Base-by-base conservation (phyloP, 2,888 invertebrate species). In the Chorisops tibialis region DNA sequence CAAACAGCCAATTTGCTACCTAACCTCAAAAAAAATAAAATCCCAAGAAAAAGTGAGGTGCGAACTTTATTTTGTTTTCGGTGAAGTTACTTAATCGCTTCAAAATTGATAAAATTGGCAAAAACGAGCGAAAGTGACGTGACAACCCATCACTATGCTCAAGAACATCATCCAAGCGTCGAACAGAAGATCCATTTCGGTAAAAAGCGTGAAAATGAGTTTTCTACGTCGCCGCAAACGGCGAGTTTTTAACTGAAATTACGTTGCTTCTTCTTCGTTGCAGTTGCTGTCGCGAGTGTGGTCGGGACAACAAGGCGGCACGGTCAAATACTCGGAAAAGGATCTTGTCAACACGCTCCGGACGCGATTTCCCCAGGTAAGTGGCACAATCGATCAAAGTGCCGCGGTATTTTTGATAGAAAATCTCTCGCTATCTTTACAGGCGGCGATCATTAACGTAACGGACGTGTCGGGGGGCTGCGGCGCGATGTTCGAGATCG, bases 401-500 rank as follows among this genome's bases (percentile, higher is more conserved):
- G 5, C n/a, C 6, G 45, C 11, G 16, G 4, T 18, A 41, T 7
- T 19, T 9, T 18, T 14, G 18, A 14, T 45, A 11, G 18, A 45
- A 45, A 45, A 16, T 45, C n/a, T 41, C 3, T 30, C 41, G 16
- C 21, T 4, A 4, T 11, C 19, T 41, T 63, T 61, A 3, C 45
- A 68, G 67, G 68, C 69, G 1, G 54, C 59, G 16, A 56, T 39
- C 9, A 82, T 89, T 60, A 81, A 84, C 71, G 86, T 89, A 1
- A 80, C 82, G 63, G 90, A 90, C 71, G 85, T 88, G 48, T 89
- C 89, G 14, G 91, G 91, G 62, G 87, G 91, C 51, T 88, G 91
- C 74, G 91, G 91, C 2, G 89, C 89, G 14, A 90, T 91, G 89
- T 91, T 85, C 76, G 88, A 88, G 77, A 84, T 85, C 30, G 80